These are phyloP conservation scores for Ectropis grisescens DNA, from an alignment of 1,140 invertebrate species.

Conservation along the genomic window DNA sequence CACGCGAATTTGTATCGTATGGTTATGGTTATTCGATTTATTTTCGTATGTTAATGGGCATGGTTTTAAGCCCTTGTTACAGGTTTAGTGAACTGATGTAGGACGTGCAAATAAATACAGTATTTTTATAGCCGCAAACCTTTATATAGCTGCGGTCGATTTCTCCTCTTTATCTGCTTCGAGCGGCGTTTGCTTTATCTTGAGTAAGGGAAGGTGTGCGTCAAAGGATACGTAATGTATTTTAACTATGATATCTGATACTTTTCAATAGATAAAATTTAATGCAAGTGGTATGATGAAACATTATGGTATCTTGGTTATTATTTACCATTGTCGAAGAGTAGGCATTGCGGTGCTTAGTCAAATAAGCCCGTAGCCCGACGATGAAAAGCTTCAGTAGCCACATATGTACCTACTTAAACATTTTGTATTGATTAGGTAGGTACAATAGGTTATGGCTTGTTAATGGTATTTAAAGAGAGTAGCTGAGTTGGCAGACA, in stretches of 20 bases:
- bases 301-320: no score
- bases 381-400: no score
- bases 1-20: conserved; percentile 31
- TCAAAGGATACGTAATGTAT: conserved; percentile 25
- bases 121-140: conserved; percentile 68
- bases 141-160: conserved; percentile 68
- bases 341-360: no score
- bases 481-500: no score
- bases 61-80: conserved; percentile 29
- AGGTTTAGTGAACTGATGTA: conserved; percentile 44
- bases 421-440: no score
- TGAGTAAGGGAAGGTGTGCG: conserved; percentile 45
- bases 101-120: conserved; percentile 68
- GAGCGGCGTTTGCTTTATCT: conserved; percentile 65
- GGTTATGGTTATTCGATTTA: conserved; percentile 16
- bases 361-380: no score
- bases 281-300: no score
- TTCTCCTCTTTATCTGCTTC: conserved; percentile 63
- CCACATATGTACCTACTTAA: no score
- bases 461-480: no score
- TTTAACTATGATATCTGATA: conserved; percentile 4
- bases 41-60: conserved; percentile 22
- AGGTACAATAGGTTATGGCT: no score
- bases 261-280: no score
- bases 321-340: no score